These are phyloP conservation scores for Thamnophis sirtalis DNA, from an alignment of 2,113 vertebrate species.

Conservation along the genomic window DNA sequence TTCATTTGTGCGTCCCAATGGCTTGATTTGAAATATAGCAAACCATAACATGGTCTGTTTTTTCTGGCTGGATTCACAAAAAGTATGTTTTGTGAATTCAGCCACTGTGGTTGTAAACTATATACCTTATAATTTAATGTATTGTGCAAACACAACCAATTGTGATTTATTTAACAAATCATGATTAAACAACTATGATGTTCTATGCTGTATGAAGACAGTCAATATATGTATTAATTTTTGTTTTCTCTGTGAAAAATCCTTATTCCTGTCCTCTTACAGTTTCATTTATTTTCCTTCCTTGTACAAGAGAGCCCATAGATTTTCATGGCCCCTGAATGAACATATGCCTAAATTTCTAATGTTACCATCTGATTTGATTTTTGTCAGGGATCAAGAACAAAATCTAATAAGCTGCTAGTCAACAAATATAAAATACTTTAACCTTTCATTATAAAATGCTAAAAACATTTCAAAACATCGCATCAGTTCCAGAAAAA, in stretches of 20 bases:
- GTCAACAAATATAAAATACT: neutral
- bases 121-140: neutral
- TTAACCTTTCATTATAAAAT: slow-evolving; percentile 3
- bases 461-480: neutral
- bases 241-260: neutral
- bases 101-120: neutral
- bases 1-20: neutral
- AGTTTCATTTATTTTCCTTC: neutral
- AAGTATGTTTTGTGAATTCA: neutral
- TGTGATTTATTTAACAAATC: neutral
- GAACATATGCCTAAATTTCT: neutral
- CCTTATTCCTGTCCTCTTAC: neutral
- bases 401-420: neutral
- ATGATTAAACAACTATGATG: neutral
- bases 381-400: neutral
- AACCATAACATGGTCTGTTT: neutral
- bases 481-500: neutral
- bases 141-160: neutral
- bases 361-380: neutral
- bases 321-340: neutral
- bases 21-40: neutral
- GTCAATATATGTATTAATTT: neutral
- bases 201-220: neutral
- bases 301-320: neutral
- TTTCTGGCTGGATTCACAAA: neutral